These are phyloP conservation scores for Dicaeum eximium DNA, from an alignment of 2,113 vertebrate species.

Conservation along the genomic window DNA sequence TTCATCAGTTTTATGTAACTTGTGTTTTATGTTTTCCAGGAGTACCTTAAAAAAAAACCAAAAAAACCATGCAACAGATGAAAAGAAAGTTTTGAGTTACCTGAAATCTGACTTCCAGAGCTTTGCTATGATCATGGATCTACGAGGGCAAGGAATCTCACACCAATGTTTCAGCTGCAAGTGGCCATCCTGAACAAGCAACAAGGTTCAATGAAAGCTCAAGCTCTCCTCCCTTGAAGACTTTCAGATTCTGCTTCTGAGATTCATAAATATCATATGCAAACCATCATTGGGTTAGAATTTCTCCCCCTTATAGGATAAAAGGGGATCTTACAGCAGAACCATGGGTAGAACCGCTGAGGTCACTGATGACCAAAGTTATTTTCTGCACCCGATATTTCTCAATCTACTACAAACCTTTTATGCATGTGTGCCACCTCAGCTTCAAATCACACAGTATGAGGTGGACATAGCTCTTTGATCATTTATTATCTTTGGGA, in stretches of 20 bases:
- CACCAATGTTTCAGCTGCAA: not conserved
- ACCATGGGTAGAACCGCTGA: not conserved
- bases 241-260: not conserved
- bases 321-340: not conserved
- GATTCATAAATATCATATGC: not conserved
- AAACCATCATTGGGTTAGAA: not conserved
- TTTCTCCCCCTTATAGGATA: not conserved
- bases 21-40: not conserved
- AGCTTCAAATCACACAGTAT: not conserved
- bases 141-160: not conserved
- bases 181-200: not conserved
- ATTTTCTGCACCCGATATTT: not conserved
- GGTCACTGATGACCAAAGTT: not conserved
- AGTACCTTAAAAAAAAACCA: not conserved
- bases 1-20: not conserved
- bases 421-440: not conserved
- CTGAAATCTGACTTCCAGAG: not conserved
- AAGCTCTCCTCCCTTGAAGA: not conserved
- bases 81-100: not conserved
- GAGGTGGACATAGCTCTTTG: not conserved
- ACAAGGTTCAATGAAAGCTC: not conserved
- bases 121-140: not conserved
- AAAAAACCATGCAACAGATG: not conserved
- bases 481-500: not conserved
- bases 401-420: not conserved